Conservation (phyloP, 1,140 invertebrate species). For the Macrobrachium rosenbergii region DNA sequence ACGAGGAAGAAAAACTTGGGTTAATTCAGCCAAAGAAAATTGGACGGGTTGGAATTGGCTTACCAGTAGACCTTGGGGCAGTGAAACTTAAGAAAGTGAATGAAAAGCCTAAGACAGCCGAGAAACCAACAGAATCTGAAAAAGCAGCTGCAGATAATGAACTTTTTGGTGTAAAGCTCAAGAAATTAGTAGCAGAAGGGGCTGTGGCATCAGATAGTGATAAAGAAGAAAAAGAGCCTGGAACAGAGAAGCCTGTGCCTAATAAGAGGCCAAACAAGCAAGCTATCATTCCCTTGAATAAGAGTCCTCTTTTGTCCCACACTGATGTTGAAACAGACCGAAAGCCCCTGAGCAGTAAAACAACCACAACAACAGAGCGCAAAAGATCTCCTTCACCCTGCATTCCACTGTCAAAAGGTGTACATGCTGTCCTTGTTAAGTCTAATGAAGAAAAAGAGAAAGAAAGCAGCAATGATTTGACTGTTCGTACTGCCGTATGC, state of each 20-base stretch:
- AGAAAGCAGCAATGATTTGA: background rate
- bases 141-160: background rate
- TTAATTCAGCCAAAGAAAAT: slow-evolving; percentile 44
- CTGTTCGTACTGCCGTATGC: background rate
- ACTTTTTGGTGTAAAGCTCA: slow-evolving; percentile 44
- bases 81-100: slow-evolving; percentile 40
- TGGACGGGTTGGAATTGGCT: slow-evolving; percentile 5
- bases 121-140: background rate
- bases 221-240: background rate
- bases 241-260: background rate
- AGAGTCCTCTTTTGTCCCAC: slow-evolving; percentile 8
- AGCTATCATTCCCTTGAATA: slow-evolving; percentile 40
- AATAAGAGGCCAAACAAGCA: slow-evolving; percentile 19
- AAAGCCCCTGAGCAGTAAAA: slow-evolving; percentile 10
- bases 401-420: slow-evolving; percentile 46
- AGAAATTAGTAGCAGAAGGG: slow-evolving; percentile 23
- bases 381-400: slow-evolving; percentile 47
- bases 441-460: slow-evolving; percentile 28
- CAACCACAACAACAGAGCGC: slow-evolving; percentile 11
- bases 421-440: slow-evolving; percentile 42
- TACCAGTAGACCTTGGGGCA: slow-evolving; percentile 5
- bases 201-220: background rate
- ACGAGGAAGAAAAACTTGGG: slow-evolving; percentile 30
- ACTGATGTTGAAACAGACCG: background rate
- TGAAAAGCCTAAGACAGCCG: background rate